These are phyloP conservation scores for Apodemus sylvaticus DNA, from an alignment of 2,113 vertebrate genomes.

Conservation along the genomic window DNA sequence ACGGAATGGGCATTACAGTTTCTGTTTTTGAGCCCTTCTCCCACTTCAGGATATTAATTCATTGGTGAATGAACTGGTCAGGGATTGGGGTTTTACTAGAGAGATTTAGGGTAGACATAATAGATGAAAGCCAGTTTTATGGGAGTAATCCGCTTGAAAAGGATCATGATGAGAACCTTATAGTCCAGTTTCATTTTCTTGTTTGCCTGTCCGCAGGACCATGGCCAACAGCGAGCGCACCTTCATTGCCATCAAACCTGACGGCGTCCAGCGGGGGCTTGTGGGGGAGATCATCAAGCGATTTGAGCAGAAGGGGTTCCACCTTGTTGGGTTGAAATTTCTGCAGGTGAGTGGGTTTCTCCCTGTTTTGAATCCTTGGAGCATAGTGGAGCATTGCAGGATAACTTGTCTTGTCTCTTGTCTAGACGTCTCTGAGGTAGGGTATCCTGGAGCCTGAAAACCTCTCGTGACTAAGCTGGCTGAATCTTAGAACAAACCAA, in stretches of 20 bases:
- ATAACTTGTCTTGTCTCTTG: not conserved
- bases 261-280: slow-evolving; percentile 93
- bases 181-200: not conserved
- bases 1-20: not conserved
- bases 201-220: slow-evolving; percentile 57
- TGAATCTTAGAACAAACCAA: not conserved
- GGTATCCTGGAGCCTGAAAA: not conserved
- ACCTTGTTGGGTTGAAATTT: slow-evolving; percentile 90
- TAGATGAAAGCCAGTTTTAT: slow-evolving; percentile 58
- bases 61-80: not conserved
- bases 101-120: not conserved
- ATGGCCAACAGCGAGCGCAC: slow-evolving; percentile 89
- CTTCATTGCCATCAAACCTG: slow-evolving; percentile 95
- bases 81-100: not conserved
- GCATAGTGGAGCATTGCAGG: not conserved
- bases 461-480: not conserved
- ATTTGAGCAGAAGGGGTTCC: slow-evolving; percentile 93
- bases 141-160: slow-evolving; percentile 52
- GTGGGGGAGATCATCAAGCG: slow-evolving; percentile 93
- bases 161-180: slow-evolving; percentile 28
- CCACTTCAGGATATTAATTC: not conserved
- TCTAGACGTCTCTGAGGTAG: not conserved
- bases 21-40: not conserved
- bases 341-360: slow-evolving; percentile 79
- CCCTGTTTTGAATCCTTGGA: not conserved